Base-by-base conservation (phyloP, 1,140 invertebrate species). In the Chrysoperla carnea region DNA sequence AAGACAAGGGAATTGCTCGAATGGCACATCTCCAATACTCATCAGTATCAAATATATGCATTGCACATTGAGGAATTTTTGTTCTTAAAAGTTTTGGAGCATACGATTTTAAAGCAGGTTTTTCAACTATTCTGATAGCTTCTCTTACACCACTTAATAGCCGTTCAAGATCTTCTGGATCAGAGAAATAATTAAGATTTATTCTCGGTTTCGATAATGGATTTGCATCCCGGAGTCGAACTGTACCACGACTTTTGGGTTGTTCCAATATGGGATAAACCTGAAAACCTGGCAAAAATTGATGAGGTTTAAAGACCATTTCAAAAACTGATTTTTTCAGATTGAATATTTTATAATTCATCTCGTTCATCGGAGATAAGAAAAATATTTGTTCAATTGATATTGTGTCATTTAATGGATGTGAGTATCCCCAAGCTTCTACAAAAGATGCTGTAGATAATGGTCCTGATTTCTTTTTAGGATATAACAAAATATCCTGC, bases 261-360 rank as follows among this genome's bases (percentile, higher is more conserved):
- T 48, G 41, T 1, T 63, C 54, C 13, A 86, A 52, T 69, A 87
- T 84, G 0, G 84, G 83, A 29, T 84, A 72, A 1, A 86, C 73
- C 48, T 79, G 81, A 78, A 83, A 86, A 0, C 74, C 71, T 49
- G 88, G 83, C 47, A 72, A 71, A 52, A 81, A 76, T 42, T 72
- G 76, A 6, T 85, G 76, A 0, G 76, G 73, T 37, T 72, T 68
- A 40, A 76, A 82, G 0, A 82, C 78, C 0, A 67, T 55, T 15
- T 78, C 64, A 48, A 82, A 83, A 50, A 81, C 17, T 3, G 2
- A 23, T 23, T 23, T 23, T n/a, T n/a, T n/a, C n/a, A n/a, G n/a
- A 23, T 23, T 5, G 17, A n/a, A 23, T 23, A 23, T 23, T 23
- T 3, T 23, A 23, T 3, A 23, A 3, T 3, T 9, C 8, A n/a